Base-by-base conservation (phyloP, 2,113 vertebrate genomes). In the Leptosomus discolor region DNA sequence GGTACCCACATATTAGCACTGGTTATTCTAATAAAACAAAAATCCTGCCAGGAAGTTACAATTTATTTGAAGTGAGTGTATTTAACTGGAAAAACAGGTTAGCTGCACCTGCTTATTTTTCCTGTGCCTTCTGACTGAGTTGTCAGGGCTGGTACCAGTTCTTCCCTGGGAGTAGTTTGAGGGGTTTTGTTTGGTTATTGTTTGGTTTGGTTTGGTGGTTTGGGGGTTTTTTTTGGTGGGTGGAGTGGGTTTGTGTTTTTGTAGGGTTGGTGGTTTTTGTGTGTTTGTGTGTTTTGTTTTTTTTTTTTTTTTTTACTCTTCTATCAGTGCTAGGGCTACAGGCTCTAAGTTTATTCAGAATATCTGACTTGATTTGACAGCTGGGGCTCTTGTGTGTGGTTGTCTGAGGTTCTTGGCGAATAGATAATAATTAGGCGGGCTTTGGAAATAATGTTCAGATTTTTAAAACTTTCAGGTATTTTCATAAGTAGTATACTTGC, bases 21-120 rank as follows among this genome's bases (percentile, higher is more conserved):
- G 54, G 51, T 53, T 85, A 65, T 43, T 75, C 30, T 68, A 82
- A 68, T 68, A 74, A 88, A 79, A 60, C 29, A 88, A 29, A 90
- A 86, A 7, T 74, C 11, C 15, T 75, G 8, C 27, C 22, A 68
- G 77, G 27, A 91, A 89, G 30, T 32, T 88, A 41, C 5, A 43
- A 65, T 86, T 87, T 81, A 68, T 45, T 79, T 69, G 9, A 41
- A 75, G 21, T 87, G 54, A 68, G 10, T 78, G 54, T 86, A 58
- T 92, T 92, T 89, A 91, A 81, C 80, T 87, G 68, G 91, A 91
- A 89, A 75, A 91, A 71, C 73, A 58, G 73, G 83, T 70, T 78
- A 81, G 60, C 43, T 93, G 56, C 79, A 88, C 63, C 68, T 86
- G 71, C n/a, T 54, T 60, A 16, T 70, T 34, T 58, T 95, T 50